Conservation (phyloP, 2,113 vertebrate species). For the Cynopterus brachyotis region DNA sequence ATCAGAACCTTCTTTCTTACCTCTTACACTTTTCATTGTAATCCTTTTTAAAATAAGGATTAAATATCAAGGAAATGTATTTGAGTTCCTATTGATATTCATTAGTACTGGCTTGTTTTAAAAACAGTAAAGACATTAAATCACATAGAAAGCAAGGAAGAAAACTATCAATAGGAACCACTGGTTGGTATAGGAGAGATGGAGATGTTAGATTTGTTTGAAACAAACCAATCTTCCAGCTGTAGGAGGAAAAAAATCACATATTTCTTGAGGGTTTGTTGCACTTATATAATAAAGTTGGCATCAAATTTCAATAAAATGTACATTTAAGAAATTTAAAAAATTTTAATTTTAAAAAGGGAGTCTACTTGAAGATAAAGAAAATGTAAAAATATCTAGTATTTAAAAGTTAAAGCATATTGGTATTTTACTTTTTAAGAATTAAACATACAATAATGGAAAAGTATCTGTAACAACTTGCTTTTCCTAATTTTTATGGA, state of each 20-base stretch:
- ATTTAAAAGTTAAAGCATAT: constrained; percentile 4
- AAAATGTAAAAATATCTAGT: neutral
- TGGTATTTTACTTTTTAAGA: constrained; percentile 18
- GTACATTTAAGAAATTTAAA: neutral
- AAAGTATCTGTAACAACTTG: neutral
- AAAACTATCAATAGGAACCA: neutral
- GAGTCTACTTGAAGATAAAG: neutral
- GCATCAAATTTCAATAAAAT: neutral
- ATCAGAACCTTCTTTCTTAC: constrained; percentile 1
- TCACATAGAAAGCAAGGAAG: rapidly evolving
- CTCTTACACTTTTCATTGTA: neutral
- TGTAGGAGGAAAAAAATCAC: neutral
- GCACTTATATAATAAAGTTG: neutral
- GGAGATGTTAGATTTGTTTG: neutral
- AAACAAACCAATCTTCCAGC: neutral
- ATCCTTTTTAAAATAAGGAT: constrained; percentile 20
- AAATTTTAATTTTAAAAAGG: too few species aligned
- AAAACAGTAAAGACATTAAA: neutral
- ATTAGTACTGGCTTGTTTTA: neutral
- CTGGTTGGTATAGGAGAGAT: neutral
- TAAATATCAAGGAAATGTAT: constrained; percentile 16
- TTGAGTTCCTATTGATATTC: neutral
- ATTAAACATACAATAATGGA: neutral
- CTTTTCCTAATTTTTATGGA: neutral
- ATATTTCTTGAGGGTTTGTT: neutral